phyloP scores from a whole-genome alignment of 2,797 vertebrate genomes.

The Carapus acus region DNA sequence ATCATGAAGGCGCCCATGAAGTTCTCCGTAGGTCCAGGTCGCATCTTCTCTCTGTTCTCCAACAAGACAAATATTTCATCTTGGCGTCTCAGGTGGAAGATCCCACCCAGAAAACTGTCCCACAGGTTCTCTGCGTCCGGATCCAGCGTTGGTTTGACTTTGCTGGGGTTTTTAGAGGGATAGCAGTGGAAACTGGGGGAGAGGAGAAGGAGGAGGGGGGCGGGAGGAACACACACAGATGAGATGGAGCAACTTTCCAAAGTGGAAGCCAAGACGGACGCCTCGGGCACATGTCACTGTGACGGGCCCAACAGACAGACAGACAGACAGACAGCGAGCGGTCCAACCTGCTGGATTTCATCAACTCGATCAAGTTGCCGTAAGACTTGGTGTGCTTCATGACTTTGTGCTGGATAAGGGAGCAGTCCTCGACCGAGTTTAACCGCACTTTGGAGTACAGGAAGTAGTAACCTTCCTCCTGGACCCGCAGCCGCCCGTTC shows the following conservation, averaged over 20 bases:
- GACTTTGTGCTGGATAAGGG: constrained; percentile 46
- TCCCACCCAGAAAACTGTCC: constrained; percentile 66
- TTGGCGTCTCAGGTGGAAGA: constrained; percentile 46
- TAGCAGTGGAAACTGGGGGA: constrained; percentile 38
- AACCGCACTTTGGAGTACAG: constrained; percentile 64
- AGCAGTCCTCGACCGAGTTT: constrained; percentile 33
- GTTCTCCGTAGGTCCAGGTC: constrained; percentile 34
- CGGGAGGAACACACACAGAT: too few relatives aligned
- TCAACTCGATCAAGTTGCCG: constrained; percentile 31
- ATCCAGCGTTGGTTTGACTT: background rate
- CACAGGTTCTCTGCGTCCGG: constrained; percentile 10
- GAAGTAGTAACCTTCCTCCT: constrained; percentile 56
- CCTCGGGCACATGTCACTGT: background rate
- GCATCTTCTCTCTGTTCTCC: constrained; percentile 21
- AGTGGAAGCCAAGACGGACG: background rate
- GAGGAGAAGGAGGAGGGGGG: too few relatives aligned
- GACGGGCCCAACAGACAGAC: background rate
- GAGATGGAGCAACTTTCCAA: too few relatives aligned
- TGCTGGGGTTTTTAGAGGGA: background rate
- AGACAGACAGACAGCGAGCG: constrained; percentile 1
- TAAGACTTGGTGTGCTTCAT: constrained; percentile 45
- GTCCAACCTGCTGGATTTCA: constrained; percentile 56
- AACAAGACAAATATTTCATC: constrained; percentile 59
- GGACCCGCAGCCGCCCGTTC: constrained; percentile 33
- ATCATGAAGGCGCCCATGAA: constrained; percentile 70